Evolutionary conservation across 1,140 invertebrate species (phyloP), one percentile per base, ranked within the genome.

Genomic region (Oreohelix idahoensis): DNA sequence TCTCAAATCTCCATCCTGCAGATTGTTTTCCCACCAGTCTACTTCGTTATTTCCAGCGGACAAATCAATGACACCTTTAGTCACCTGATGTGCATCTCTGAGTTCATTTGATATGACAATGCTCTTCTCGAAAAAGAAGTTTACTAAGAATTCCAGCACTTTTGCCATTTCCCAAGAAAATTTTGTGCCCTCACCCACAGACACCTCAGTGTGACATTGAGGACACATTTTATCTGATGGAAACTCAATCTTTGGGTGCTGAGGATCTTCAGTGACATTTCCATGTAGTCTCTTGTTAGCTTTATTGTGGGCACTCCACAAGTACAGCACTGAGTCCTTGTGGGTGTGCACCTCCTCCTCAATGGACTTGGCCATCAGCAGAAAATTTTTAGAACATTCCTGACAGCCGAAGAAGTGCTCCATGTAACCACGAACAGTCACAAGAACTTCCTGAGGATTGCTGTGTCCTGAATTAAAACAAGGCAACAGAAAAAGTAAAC

Each of bases 241-340:
- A 92, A 98, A 99, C 89, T 97, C 96, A 53, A 96, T 94, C 93
- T 99, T 99, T 0, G 96, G 97, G 92, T 96, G 95, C 79, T 94
- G 87, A 0, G 98, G 97, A 94, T 99, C 98, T 92, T 99, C 98
- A 20, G 96, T 97, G 10, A 93, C 74, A 91, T 98, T 97, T 0
- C 96, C 96, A 45, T 96, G 94, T 26, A 99, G 92, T 85, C 98
- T 94, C 84, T 95, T 93, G 88, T 99, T 99, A 0, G 86, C 91
- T 92, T 96, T 95, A 93, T 99, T 99, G 90, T 99, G 98, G 0
- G 97, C 96, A 79, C 94, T 94, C 98, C 98, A 99, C 2, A 99
- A 92, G 97, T 97, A 99, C 13, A 99, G 88, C 0, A 99, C 95
- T 32, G 95, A 94, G 71, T 97, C 96, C 75, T 96, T 94, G 83